Conservation (phyloP, 2,888 invertebrate genomes). For the Chymomyza fuscimana region DNA sequence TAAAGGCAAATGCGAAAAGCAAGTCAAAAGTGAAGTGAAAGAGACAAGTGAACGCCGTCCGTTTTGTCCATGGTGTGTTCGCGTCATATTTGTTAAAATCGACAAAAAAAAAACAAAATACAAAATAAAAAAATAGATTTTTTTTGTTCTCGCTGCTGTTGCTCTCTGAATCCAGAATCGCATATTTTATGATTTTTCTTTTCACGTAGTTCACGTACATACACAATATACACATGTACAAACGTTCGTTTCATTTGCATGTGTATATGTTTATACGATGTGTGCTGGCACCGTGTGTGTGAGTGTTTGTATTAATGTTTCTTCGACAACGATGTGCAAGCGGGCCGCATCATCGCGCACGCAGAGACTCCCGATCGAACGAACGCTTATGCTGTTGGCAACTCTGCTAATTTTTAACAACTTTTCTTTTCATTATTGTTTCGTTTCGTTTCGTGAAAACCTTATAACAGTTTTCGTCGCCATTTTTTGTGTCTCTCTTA, state of each 20-base stretch:
- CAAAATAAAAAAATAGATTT: not conserved
- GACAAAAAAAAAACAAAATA: no score
- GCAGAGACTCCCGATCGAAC: conserved; percentile 9
- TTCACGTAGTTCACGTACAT: conserved; percentile 17
- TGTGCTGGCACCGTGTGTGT: conserved; percentile 2
- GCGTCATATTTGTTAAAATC: conserved; percentile 30
- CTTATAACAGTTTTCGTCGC: conserved; percentile 39
- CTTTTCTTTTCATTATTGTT: conserved; percentile 34
- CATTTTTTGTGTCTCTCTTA: not conserved
- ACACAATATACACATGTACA: no score
- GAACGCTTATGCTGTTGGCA: conserved; percentile 28
- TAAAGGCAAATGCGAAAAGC: conserved; percentile 37
- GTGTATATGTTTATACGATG: not conserved
- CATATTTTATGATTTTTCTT: not conserved
- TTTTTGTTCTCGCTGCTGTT: conserved; percentile 14
- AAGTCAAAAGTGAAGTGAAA: conserved; percentile 37
- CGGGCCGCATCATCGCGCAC: conserved; percentile 18
- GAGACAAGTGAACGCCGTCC: conserved; percentile 37
- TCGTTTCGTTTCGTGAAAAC: conserved; percentile 32
- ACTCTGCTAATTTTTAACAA: conserved; percentile 46
- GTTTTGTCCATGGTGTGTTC: conserved; percentile 21
- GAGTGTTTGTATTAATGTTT: conserved; percentile 11
- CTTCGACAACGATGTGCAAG: conserved; percentile 2
- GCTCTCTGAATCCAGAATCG: not conserved
- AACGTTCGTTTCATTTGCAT: no score